Percentiles rank a stretch among this genome's conserved stretches.
These are phyloP conservation scores for Protobothrops mucrosquamatus DNA, from an alignment of 2,113 vertebrate genomes.

Conservation along the genomic window DNA sequence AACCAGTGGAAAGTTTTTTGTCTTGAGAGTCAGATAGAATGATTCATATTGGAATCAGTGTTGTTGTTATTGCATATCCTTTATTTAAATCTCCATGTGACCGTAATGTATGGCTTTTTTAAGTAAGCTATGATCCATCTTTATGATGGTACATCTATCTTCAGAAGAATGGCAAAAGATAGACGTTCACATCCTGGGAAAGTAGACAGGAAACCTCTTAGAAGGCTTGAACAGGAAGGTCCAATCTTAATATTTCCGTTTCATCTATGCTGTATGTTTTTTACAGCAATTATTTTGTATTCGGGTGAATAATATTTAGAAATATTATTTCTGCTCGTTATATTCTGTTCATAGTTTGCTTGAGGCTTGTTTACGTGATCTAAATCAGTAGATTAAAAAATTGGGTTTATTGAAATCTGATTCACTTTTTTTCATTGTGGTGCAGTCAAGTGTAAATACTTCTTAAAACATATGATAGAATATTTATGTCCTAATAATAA, in stretches of 20 bases:
- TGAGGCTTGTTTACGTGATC: neutral
- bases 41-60: neutral
- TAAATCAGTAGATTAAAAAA: neutral
- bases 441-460: neutral
- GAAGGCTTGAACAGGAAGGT: neutral
- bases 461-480: neutral
- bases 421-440: neutral
- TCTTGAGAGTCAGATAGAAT: neutral
- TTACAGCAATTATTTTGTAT: neutral
- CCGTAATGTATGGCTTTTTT: neutral
- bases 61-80: neutral
- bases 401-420: neutral
- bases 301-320: neutral
- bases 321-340: neutral
- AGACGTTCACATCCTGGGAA: neutral
- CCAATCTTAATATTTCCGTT: neutral
- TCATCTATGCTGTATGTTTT: neutral
- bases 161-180: neutral
- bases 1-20: neutral
- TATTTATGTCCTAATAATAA: neutral
- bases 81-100: neutral
- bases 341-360: neutral
- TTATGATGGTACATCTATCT: neutral
- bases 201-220: neutral
- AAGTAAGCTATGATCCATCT: neutral